Conservation (phyloP, 2,797 vertebrate species). For the Phrynocephalus vlangalii region DNA sequence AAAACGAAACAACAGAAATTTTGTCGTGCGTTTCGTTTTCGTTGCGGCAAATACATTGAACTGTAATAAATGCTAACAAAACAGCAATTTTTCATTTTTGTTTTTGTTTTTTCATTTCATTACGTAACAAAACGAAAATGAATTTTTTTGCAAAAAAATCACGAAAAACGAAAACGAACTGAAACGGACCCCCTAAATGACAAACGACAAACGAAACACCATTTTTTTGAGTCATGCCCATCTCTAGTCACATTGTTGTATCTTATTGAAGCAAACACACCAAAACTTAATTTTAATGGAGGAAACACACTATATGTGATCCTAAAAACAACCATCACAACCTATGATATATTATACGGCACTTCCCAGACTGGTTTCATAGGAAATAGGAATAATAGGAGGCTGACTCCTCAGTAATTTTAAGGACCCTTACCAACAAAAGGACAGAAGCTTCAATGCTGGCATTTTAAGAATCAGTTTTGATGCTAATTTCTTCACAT, state of each 20-base stretch:
- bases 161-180: too few relatives aligned
- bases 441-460: not conserved
- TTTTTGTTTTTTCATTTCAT: too few relatives aligned
- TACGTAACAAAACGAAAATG: too few relatives aligned
- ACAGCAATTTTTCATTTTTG: too few relatives aligned
- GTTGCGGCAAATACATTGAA: too few relatives aligned
- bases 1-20: too few relatives aligned
- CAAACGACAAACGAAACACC: too few relatives aligned
- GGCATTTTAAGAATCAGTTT: not conserved
- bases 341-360: not conserved
- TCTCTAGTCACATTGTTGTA: not conserved
- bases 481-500: not conserved
- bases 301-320: not conserved
- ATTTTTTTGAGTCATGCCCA: too few relatives aligned
- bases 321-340: not conserved
- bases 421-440: not conserved
- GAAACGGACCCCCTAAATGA: too few relatives aligned
- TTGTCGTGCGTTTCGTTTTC: too few relatives aligned
- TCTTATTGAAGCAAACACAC: not conserved
- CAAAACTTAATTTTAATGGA: constrained; percentile 40
- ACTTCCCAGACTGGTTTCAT: not conserved
- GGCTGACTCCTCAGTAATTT: not conserved
- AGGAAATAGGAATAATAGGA: not conserved
- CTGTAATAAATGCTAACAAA: too few relatives aligned
- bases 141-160: too few relatives aligned